Evolutionary conservation across 37 sponge, comb jelly and placozoan genomes (phyloP), one percentile per base, ranked within the genome.

Genomic region (Beroe ovata): DNA sequence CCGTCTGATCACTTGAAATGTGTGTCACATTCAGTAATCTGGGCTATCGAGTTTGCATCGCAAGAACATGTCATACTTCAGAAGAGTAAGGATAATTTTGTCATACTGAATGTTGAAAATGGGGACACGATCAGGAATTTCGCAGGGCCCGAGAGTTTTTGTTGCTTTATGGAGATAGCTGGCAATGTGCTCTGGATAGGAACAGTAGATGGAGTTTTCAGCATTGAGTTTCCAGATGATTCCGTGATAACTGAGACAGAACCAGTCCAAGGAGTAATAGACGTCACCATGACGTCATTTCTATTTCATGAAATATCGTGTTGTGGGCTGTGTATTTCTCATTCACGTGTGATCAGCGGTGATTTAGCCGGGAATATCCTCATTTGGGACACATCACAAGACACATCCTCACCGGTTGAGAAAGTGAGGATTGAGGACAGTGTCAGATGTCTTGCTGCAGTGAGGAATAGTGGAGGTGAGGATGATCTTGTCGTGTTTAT

Each of bases 121-220:
- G 84, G 84, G 25, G 23, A 0, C 22, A 77, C 54, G 16, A 26
- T 77, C 0, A 11, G 38, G 38, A 36, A 23, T n/a, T 77, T 77
- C 25, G 11, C 16, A n/a, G 84, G 84, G 23, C 84, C 84, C 6
- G 35, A 20, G 25, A 23, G 54, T 39, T 77, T 77, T 25, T 33
- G 19, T 37, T 77, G 84, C 33, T 77, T 42, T 35, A 39, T 77
- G 54, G 84, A 39, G 33, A 1, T 42, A 1, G 54, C 3, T 11
- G 84, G 33, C 14, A 30, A 40, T 6, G 19, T 11, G 11, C 84
- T 77, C 22, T 77, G 84, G 84, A 42, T 42, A 26, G 84, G 42
- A 20, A 77, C 84, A 1, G 84, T 77, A 1, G 84, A 77, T 29
- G 84, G 84, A 25, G 54, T 77, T 0, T 77, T 39, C 33, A 38